Conservation (phyloP, 2,797 vertebrate genomes). For the Esox masquinongy region DNA sequence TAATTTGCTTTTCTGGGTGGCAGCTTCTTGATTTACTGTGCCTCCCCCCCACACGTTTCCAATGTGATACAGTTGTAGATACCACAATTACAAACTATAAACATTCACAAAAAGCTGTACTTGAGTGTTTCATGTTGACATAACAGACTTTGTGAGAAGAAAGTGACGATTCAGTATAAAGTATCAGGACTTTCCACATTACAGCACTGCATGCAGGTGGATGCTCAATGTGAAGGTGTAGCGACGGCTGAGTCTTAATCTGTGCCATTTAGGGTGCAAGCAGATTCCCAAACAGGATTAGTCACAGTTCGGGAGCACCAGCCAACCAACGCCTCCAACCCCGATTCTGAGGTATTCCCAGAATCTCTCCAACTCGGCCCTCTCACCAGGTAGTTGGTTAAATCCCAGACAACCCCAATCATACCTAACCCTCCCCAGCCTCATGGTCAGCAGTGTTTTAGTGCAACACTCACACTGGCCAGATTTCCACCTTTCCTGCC, state of each 20-base stretch:
- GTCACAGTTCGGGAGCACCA: no score
- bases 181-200: no score
- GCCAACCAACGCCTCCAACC: no score
- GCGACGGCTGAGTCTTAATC: no score
- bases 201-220: not conserved
- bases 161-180: not conserved
- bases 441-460: slow-evolving; percentile 30
- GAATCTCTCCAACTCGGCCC: slow-evolving; percentile 2
- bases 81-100: slow-evolving; percentile 19
- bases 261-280: not conserved
- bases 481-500: slow-evolving; percentile 9
- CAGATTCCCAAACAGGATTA: not conserved
- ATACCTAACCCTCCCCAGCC: slow-evolving; percentile 32
- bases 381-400: slow-evolving; percentile 28
- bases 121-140: not conserved
- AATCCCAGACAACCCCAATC: slow-evolving; percentile 16
- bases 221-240: not conserved
- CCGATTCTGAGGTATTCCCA: slow-evolving; percentile 1
- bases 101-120: not conserved
- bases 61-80: slow-evolving; percentile 47
- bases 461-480: slow-evolving; percentile 4
- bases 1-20: slow-evolving; percentile 56
- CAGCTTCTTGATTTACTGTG: slow-evolving; percentile 25
- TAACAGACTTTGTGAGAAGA: not conserved
- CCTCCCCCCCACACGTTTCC: slow-evolving; percentile 37